phyloP scores from a whole-genome alignment of 2,797 vertebrate genomes.

The Phalloptychus januarius region DNA sequence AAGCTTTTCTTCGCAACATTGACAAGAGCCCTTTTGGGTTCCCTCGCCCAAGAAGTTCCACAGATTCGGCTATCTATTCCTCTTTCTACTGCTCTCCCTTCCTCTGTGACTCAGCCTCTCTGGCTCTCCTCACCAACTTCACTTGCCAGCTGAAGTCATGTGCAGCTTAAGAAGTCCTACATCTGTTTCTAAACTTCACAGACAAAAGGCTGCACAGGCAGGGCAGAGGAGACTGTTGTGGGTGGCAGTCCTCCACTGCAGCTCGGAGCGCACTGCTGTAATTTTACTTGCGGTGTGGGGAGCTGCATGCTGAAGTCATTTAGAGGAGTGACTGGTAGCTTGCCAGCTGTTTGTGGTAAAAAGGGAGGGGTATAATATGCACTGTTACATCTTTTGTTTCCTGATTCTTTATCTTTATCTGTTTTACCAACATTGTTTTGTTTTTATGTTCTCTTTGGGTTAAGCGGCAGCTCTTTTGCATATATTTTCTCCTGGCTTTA shows the following conservation, averaged over 20 bases:
- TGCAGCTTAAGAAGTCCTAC: slow-evolving; percentile 75
- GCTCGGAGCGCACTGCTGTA: slow-evolving; percentile 73
- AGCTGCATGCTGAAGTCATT: slow-evolving; percentile 86
- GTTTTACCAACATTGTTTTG: slow-evolving; percentile 27
- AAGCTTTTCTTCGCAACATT: slow-evolving; percentile 81
- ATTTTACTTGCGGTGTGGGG: slow-evolving; percentile 85
- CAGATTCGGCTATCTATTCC: slow-evolving; percentile 70
- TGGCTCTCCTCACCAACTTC: slow-evolving; percentile 34
- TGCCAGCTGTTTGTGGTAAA: slow-evolving; percentile 82
- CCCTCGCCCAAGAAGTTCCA: slow-evolving; percentile 79
- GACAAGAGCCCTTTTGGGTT: slow-evolving; percentile 79
- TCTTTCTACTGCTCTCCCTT: slow-evolving; percentile 45
- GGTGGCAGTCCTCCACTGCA: slow-evolving; percentile 84
- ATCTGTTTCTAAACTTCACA: slow-evolving; percentile 80
- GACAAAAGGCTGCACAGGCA: slow-evolving; percentile 74
- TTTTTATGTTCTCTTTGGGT: slow-evolving; percentile 20
- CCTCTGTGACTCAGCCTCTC: slow-evolving; percentile 45
- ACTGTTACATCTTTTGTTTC: slow-evolving; percentile 83
- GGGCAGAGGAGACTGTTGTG: slow-evolving; percentile 78
- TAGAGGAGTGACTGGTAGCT: slow-evolving; percentile 79
- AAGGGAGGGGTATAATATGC: slow-evolving; percentile 80
- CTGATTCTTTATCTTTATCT: slow-evolving; percentile 76
- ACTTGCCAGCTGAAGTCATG: slow-evolving; percentile 69
- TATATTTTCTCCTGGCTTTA: slow-evolving; percentile 19
- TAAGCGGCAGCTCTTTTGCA: slow-evolving; percentile 18